These are phyloP conservation scores for Tetrax tetrax DNA, from an alignment of 2,113 vertebrate species.

Conservation along the genomic window DNA sequence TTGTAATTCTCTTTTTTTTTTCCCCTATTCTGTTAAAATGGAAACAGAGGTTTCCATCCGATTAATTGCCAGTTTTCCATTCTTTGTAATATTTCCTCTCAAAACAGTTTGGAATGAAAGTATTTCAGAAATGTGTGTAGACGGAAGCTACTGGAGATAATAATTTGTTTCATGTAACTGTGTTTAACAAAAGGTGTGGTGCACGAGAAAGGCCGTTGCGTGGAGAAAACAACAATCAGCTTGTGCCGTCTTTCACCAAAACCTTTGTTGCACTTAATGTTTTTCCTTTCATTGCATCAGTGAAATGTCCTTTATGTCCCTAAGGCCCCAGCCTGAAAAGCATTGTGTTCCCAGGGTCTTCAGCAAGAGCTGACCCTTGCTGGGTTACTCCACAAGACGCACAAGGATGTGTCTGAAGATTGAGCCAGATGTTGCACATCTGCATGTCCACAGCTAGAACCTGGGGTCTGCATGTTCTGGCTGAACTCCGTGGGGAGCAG, in stretches of 20 bases:
- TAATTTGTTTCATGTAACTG: background rate
- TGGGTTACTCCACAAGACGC: background rate
- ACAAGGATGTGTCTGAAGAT: background rate
- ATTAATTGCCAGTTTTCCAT: constrained; percentile 55
- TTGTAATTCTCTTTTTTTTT: background rate
- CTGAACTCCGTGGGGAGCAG: rapidly evolving
- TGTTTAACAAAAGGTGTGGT: constrained; percentile 28
- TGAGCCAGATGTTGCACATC: background rate
- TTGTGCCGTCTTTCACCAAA: background rate
- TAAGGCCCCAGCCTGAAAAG: background rate
- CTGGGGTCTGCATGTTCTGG: background rate
- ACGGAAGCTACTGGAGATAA: constrained; percentile 40
- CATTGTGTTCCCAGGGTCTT: rapidly evolving
- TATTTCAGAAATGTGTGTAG: constrained; percentile 18
- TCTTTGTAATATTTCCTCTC: constrained; percentile 43
- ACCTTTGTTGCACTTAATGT: background rate
- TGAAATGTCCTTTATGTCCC: background rate
- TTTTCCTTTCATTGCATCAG: background rate
- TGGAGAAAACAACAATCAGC: background rate
- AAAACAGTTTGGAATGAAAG: background rate
- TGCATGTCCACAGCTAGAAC: background rate
- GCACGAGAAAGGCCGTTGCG: background rate
- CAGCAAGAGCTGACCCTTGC: background rate
- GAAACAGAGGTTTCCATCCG: constrained; percentile 58
- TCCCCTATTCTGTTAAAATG: background rate